A percentile compares a stretch with the other conserved stretches of the same genome.
These are phyloP conservation scores for Ciconia stormi DNA, from an alignment of 2,113 vertebrate genomes.

Conservation along the genomic window DNA sequence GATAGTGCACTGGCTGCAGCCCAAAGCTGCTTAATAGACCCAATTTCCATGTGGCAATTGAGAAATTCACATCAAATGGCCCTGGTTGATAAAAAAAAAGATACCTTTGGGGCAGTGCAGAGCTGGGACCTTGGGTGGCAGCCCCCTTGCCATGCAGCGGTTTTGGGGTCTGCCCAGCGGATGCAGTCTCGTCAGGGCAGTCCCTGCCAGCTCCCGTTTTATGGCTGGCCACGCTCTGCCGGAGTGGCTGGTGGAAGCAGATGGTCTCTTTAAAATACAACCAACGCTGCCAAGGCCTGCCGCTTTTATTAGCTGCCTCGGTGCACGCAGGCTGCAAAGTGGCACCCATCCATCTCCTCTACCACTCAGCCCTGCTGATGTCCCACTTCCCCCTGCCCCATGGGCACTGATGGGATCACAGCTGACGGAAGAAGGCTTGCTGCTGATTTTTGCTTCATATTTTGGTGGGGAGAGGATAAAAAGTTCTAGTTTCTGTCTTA, in stretches of 20 bases:
- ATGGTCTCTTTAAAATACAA: not conserved
- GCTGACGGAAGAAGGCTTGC: not conserved
- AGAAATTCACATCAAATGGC: not conserved
- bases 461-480: not conserved
- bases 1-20: not conserved
- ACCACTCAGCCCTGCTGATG: not conserved
- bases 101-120: not conserved
- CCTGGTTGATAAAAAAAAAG: not conserved
- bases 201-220: not conserved
- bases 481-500: not conserved
- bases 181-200: not conserved
- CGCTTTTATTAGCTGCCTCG: not conserved
- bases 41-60: not conserved
- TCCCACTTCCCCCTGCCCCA: not conserved
- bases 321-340: not conserved
- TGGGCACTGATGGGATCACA: not conserved
- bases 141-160: rapidly evolving
- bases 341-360: not conserved
- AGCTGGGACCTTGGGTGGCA: not conserved
- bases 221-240: not conserved
- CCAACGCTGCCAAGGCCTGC: not conserved
- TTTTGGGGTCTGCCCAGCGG: not conserved
- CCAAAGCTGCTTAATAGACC: not conserved
- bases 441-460: not conserved
- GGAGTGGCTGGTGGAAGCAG: not conserved